phyloP scores from a whole-genome alignment of 1,140 invertebrate genomes.

The Neelides sp. region DNA sequence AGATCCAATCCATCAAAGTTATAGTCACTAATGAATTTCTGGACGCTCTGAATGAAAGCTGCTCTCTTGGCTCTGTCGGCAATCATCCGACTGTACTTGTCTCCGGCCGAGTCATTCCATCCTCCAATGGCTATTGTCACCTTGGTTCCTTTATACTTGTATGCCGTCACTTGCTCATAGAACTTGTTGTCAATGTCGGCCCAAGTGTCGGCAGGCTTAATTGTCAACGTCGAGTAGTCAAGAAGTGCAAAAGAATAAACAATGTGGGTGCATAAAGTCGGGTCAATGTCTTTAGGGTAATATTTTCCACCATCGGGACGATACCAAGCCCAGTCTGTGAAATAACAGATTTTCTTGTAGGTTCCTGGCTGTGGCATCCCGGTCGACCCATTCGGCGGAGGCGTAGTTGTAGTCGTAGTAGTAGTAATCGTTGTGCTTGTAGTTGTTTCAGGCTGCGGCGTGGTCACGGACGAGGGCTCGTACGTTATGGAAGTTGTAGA shows the following conservation, averaged over 20 bases:
- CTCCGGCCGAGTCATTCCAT: constrained; percentile 50
- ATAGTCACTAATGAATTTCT: constrained; percentile 45
- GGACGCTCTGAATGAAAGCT: constrained; percentile 42
- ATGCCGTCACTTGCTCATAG: constrained; percentile 44
- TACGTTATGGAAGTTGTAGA: no score
- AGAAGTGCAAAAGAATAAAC: constrained; percentile 76
- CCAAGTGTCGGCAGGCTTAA: constrained; percentile 65
- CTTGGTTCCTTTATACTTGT: constrained; percentile 44
- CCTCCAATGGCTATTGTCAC: constrained; percentile 50
- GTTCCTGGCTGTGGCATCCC: no score
- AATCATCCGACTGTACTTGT: constrained; percentile 48
- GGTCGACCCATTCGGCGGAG: no score
- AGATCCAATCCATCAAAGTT: constrained; percentile 49
- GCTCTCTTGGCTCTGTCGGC: constrained; percentile 39
- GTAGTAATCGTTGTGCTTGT: no score
- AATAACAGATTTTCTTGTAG: constrained; percentile 78
- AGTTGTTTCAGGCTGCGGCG: no score
- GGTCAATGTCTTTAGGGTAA: constrained; percentile 66
- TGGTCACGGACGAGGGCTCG: no score
- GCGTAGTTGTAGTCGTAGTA: no score
- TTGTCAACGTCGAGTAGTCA: constrained; percentile 55
- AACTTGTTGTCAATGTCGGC: constrained; percentile 66
- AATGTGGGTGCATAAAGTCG: constrained; percentile 67
- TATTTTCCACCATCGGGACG: constrained; percentile 66
- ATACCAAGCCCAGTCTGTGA: constrained; percentile 78